Evolutionary conservation across 2,797 vertebrate genomes (phyloP).

Genomic region (Macrochelys suwanniensis): DNA sequence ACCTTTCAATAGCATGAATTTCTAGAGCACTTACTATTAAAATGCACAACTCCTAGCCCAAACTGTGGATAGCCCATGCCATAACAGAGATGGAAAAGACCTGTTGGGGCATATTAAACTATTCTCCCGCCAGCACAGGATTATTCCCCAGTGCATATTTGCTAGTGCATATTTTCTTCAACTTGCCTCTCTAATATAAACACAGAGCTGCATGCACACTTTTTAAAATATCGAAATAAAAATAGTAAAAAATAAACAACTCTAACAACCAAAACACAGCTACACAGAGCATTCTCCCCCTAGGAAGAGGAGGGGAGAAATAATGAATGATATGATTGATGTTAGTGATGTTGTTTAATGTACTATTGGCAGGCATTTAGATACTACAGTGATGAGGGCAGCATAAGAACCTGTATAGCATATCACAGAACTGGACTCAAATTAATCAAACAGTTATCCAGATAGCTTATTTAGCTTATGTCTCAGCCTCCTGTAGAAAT

Average conservation of each 20-base stretch:
- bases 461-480: constrained; percentile 38
- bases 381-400: not conserved
- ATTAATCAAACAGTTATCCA: not conserved
- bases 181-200: not conserved
- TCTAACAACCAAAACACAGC: not conserved
- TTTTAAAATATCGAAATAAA: not conserved
- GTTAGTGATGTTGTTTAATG: too few relatives aligned
- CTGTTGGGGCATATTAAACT: not conserved
- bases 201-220: not conserved
- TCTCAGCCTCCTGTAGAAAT: not conserved
- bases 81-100: accelerated
- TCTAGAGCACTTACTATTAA: accelerated
- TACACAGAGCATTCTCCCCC: not conserved
- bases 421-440: constrained; percentile 1
- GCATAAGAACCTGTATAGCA: not conserved
- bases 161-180: not conserved
- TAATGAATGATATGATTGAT: not conserved
- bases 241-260: not conserved
- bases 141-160: not conserved
- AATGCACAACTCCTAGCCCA: accelerated
- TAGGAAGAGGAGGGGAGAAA: not conserved
- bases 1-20: accelerated
- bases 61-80: not conserved
- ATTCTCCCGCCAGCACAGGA: not conserved
- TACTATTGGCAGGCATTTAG: too few relatives aligned